Conservation (phyloP, 2,113 vertebrate species). For the Choloepus hoffmanni region DNA sequence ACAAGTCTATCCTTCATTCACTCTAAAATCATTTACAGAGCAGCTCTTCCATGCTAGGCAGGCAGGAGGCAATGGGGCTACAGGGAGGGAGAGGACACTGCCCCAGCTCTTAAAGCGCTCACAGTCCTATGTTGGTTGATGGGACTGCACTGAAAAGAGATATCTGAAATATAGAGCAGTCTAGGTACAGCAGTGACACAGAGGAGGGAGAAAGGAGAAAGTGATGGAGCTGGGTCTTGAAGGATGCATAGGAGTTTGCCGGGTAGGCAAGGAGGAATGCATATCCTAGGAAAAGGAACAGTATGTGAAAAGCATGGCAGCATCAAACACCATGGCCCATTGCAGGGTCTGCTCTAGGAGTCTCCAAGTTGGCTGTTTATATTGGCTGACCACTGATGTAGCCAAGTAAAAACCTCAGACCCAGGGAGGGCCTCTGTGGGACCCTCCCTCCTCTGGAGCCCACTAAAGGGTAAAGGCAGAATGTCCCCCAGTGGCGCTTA, state of each 20-base stretch:
- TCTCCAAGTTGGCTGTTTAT: neutral
- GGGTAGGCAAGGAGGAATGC: neutral
- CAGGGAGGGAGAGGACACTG: neutral
- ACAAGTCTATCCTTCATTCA: neutral
- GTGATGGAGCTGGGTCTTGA: neutral
- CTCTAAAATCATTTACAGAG: neutral
- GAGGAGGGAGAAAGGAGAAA: neutral
- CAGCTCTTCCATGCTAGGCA: neutral
- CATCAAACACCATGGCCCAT: accelerated
- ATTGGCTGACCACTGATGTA: no score
- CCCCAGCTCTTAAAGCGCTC: neutral
- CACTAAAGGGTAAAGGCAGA: neutral
- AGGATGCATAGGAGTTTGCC: neutral
- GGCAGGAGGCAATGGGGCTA: neutral
- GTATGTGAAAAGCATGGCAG: neutral
- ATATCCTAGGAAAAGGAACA: neutral
- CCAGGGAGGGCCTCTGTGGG: neutral
- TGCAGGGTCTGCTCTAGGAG: neutral
- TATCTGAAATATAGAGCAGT: neutral
- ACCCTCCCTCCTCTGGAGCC: neutral
- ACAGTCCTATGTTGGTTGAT: neutral
- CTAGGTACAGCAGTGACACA: neutral
- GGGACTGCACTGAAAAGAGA: neutral
- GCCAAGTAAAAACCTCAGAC: neutral
- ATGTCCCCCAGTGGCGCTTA: no score